Percentiles rank a stretch among this genome's conserved stretches.
Conservation (phyloP, 2,888 invertebrate species). For the Muscina levida region DNA sequence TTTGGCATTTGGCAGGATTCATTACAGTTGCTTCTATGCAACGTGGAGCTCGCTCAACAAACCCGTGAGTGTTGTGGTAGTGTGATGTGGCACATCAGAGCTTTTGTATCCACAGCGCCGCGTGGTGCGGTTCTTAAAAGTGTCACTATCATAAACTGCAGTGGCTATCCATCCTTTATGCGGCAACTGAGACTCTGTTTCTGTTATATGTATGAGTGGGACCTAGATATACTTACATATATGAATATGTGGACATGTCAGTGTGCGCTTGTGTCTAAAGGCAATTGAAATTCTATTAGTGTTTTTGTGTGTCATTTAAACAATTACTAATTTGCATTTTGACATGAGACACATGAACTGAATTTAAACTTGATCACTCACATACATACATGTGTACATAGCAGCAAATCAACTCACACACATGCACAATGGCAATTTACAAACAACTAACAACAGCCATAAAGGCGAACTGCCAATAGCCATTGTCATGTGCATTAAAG, state of each 20-base stretch:
- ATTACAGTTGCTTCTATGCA: not conserved
- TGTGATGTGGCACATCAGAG: not conserved
- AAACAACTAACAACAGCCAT: conserved; percentile 6
- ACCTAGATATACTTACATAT: not conserved
- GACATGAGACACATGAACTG: conserved; percentile 33
- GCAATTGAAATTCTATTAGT: conserved; percentile 31
- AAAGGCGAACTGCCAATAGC: conserved; percentile 17
- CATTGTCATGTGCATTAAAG: conserved; percentile 18
- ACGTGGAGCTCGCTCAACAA: not conserved
- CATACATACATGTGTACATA: no score
- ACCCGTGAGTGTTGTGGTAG: not conserved
- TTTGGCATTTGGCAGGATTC: conserved; percentile 46
- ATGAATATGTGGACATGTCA: not conserved
- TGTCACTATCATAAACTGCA: conserved; percentile 56
- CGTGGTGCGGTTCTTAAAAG: conserved; percentile 46
- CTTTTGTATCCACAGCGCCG: conserved; percentile 12
- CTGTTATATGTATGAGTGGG: not conserved
- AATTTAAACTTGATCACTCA: conserved; percentile 4
- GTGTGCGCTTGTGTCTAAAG: conserved; percentile 8
- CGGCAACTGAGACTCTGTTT: not conserved
- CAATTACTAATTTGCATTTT: conserved; percentile 58
- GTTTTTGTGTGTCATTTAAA: conserved; percentile 43
- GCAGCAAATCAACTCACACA: not conserved
- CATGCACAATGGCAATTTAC: not conserved
- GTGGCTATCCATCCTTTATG: conserved; percentile 56